Percentiles rank a stretch among this genome's conserved stretches.
Evolutionary conservation across 2,888 invertebrate species (phyloP).

Genomic region (Fragum fragum): DNA sequence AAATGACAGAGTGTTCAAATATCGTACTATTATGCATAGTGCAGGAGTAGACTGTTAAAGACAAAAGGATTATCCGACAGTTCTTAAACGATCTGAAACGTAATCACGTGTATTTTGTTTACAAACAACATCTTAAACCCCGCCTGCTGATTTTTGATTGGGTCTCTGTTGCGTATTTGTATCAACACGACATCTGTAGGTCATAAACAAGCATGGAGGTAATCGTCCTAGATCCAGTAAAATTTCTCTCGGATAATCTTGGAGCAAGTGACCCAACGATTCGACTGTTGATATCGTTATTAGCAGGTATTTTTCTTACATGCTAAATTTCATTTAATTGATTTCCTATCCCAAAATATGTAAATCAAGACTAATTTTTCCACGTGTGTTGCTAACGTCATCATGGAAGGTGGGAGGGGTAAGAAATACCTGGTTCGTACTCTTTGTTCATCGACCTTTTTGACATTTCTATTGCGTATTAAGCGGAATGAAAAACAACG

Average conservation of each 20-base stretch:
- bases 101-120: slow-evolving; percentile 11
- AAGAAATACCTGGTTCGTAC: slow-evolving; percentile 1
- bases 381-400: slow-evolving; percentile 15
- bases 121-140: slow-evolving; percentile 20
- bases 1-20: no score
- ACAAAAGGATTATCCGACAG: no score
- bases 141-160: slow-evolving; percentile 21
- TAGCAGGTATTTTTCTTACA: slow-evolving; percentile 35
- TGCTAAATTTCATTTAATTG: no score
- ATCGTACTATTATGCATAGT: no score
- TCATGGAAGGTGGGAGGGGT: slow-evolving; percentile 26
- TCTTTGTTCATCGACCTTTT: background rate
- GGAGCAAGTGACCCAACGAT: slow-evolving; percentile 44
- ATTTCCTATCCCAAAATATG: no score
- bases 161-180: background rate
- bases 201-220: slow-evolving; percentile 41
- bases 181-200: slow-evolving; percentile 28
- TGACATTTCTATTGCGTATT: no score
- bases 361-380: no score
- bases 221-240: slow-evolving; percentile 17
- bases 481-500: no score
- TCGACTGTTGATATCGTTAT: slow-evolving; percentile 37
- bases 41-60: no score
- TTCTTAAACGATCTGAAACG: no score
- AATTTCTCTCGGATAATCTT: slow-evolving; percentile 32